Evolutionary conservation across 2,113 vertebrate species (phyloP), one percentile per base, ranked within the genome.

Genomic region (Psettodes erumei): DNA sequence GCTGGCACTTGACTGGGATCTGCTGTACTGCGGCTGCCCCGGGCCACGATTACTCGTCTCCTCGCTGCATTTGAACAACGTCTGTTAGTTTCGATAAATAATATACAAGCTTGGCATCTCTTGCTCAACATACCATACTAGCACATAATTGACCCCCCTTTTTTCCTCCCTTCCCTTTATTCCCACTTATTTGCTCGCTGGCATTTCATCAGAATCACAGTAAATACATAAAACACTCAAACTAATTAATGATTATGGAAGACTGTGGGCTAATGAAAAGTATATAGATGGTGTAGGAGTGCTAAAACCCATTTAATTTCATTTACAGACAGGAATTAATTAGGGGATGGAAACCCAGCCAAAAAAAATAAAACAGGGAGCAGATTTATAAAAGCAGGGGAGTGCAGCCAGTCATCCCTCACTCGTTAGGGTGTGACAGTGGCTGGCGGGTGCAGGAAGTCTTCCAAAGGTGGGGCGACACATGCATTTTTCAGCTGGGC

Each of bases 161-260:
- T 27, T n/a, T 12, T 15, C 21, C 55, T 66, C 43, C 67, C 65
- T 47, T 38, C 51, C 47, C 55, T 61, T 73, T 66, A 79, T 72
- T 56, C 69, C 56, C 42, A 66, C 68, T 85, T 88, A 72, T 85
- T 82, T 56, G 64, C 81, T 82, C 23, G 38, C 82, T 90, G 91
- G 89, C 88, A 30, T 89, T 86, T 48, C 47, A 77, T 89, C 89
- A 91, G 83, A 90, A 90, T 71, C 66, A 27, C 70, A 83, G 81
- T 78, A 91, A 93, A 93, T 90, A 85, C 84, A 90, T 91, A 85
- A 93, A 92, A 84, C 85, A 89, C 88, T 91, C 77, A 35, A 69
- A 77, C 66, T 92, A 92, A 93, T 92, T 83, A 91, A 92, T 88
- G 88, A 85, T 88, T 88, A 75, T 33, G 71, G 74, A 73, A 86